A percentile compares a stretch with the other conserved stretches of the same genome.
These are phyloP conservation scores for Monochamus saltuarius DNA, from an alignment of 1,140 invertebrate species.

Conservation along the genomic window DNA sequence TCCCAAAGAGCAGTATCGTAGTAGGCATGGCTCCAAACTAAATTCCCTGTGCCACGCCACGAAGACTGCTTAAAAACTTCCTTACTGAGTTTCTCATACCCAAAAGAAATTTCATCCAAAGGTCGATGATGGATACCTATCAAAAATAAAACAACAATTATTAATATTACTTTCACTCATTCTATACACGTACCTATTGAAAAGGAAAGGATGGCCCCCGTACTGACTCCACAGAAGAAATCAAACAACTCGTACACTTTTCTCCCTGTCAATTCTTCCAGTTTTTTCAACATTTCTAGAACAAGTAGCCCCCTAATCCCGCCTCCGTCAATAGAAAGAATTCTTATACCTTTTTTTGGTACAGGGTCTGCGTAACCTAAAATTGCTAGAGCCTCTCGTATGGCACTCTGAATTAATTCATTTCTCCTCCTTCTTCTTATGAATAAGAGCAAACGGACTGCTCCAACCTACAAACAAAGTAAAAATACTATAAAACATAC, in stretches of 20 bases:
- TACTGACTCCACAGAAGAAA: conserved; percentile 89
- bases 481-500: conserved; percentile 7
- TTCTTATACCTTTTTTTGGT: conserved; percentile 72
- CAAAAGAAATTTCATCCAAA: conserved; percentile 62
- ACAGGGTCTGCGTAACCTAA: conserved; percentile 74
- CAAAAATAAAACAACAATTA: conserved; percentile 6
- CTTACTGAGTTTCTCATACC: conserved; percentile 70
- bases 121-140: conserved; percentile 58
- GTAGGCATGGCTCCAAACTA: conserved; percentile 84
- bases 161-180: conserved; percentile 9
- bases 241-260: conserved; percentile 77
- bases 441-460: conserved; percentile 62
- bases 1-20: conserved; percentile 88
- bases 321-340: conserved; percentile 88
- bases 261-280: conserved; percentile 72
- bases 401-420: conserved; percentile 50
- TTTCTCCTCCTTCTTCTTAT: conserved; percentile 51
- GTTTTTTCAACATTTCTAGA: conserved; percentile 74
- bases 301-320: conserved; percentile 83
- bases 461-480: conserved; percentile 59
- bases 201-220: conserved; percentile 76
- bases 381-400: conserved; percentile 69
- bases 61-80: conserved; percentile 73
- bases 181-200: conserved; percentile 58
- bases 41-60: conserved; percentile 71